Evolutionary conservation across 2,113 vertebrate genomes (phyloP), one percentile per base, ranked within the genome.

Genomic region (Megalops atlanticus): DNA sequence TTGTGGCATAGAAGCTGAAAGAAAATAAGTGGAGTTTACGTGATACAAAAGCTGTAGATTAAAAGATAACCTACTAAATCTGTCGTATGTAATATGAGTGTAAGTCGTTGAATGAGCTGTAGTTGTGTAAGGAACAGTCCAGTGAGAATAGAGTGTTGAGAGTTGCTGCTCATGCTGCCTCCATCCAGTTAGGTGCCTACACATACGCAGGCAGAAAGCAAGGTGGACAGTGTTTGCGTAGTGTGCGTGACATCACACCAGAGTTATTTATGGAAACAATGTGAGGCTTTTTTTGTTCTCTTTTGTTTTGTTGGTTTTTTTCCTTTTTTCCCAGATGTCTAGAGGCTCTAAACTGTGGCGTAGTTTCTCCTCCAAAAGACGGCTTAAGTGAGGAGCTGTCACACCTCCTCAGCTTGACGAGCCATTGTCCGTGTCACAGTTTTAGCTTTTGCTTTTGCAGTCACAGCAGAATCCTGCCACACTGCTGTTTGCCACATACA

Each of bases 161-260:
- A 74, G 33, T 74, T 74, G 16, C 79, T 35, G 86, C 71, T 80
- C 74, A 84, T 72, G 1, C 79, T 80, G 76, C 78, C 73, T 82
- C 80, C 79, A 79, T 68, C 3, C n/a, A 84, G 80, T 74, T 14
- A 58, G 85, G 87, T 73, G 73, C 76, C 78, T 47, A 47, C 83
- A 79, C 74, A 82, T 80, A 81, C 83, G 81, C 84, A 83, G 84
- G 82, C 77, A 39, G 72, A 40, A 87, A 81, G 86, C 85, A 87
- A 82, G 79, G 52, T 86, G 75, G 76, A 80, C 76, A 0, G 76
- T 86, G 70, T 91, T 92, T 87, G 85, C 49, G 4, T 81, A 31
- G 80, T 71, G 40, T 43, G 88, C 78, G 81, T 94, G 93, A 93
- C 88, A 92, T 91, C 91, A 94, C 88, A 8, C 35, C 80, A 35